Percentiles rank a stretch among this genome's conserved stretches.
phyloP scores from a whole-genome alignment of 2,888 invertebrate genomes.

The Andricus curvator region DNA sequence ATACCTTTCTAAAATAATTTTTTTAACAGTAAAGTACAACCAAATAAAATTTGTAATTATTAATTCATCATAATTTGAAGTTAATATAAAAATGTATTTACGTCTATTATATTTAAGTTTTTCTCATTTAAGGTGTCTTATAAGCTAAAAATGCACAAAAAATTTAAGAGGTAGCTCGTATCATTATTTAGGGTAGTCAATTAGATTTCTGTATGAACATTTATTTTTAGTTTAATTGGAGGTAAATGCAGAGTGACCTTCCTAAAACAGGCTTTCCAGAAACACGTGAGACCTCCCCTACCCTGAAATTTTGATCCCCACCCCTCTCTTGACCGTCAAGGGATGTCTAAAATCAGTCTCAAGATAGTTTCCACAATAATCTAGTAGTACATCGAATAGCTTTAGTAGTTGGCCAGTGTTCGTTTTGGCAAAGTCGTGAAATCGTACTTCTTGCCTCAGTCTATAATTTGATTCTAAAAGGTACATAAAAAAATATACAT shows the following conservation, averaged over 20 bases:
- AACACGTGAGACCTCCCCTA: constrained; percentile 43
- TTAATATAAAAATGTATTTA: no score
- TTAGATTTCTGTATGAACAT: background rate
- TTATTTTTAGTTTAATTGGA: constrained; percentile 3
- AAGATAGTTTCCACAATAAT: constrained; percentile 69
- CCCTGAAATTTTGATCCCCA: constrained; percentile 52
- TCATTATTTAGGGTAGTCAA: background rate
- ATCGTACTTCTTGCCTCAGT: constrained; percentile 16
- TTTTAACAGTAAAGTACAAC: no score
- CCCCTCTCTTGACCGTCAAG: constrained; percentile 61
- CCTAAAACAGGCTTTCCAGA: constrained; percentile 27
- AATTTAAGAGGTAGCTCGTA: background rate
- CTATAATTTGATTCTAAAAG: constrained; percentile 37
- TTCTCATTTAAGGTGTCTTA: background rate
- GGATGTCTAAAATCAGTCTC: constrained; percentile 71
- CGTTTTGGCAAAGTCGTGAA: constrained; percentile 69
- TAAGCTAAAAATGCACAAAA: background rate
- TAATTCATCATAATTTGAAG: no score
- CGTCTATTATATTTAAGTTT: background rate
- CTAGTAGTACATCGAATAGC: constrained; percentile 62
- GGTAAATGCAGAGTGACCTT: constrained; percentile 11
- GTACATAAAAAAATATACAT: background rate
- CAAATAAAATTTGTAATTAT: no score
- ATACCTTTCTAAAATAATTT: no score
- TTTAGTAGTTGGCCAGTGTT: constrained; percentile 71